Conservation (phyloP, 2,888 invertebrate genomes). For the Scaptomyza flava region DNA sequence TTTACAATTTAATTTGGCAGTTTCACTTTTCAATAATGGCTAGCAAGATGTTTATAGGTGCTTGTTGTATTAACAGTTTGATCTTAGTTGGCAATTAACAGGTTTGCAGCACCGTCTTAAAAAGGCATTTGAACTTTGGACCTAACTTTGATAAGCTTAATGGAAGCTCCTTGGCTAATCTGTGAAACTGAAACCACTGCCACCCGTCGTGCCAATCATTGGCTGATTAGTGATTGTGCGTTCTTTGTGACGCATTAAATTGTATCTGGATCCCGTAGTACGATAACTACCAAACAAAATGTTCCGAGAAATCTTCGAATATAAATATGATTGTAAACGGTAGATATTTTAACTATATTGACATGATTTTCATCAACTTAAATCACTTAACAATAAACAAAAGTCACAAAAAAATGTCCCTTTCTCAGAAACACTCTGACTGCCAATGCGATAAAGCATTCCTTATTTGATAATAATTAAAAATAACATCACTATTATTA, state of each 20-base stretch:
- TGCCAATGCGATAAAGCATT: background rate
- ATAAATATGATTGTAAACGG: constrained; percentile 1
- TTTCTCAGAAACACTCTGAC: background rate
- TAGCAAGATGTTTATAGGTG: background rate
- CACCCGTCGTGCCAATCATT: constrained; percentile 33
- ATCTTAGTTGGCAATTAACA: constrained; percentile 32
- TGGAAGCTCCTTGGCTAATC: constrained; percentile 41
- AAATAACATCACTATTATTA: background rate
- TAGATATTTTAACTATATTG: background rate
- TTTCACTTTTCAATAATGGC: constrained; percentile 20
- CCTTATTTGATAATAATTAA: constrained; percentile 3
- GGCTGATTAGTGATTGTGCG: constrained; percentile 48
- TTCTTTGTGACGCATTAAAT: constrained; percentile 19
- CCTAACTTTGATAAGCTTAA: constrained; percentile 40
- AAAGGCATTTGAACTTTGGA: constrained; percentile 61
- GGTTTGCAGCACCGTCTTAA: constrained; percentile 18
- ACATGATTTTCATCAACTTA: background rate
- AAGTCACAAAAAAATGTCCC: background rate
- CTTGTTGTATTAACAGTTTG: constrained; percentile 25
- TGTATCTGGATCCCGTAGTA: constrained; percentile 17
- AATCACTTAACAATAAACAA: background rate
- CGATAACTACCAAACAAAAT: constrained; percentile 4
- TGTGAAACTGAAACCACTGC: constrained; percentile 37
- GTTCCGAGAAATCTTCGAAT: background rate
- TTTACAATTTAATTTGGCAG: constrained; percentile 69